Evolutionary conservation across 2,888 invertebrate genomes (phyloP), one percentile per base, ranked within the genome.

Genomic region (Stenchaetothrips biformis): DNA sequence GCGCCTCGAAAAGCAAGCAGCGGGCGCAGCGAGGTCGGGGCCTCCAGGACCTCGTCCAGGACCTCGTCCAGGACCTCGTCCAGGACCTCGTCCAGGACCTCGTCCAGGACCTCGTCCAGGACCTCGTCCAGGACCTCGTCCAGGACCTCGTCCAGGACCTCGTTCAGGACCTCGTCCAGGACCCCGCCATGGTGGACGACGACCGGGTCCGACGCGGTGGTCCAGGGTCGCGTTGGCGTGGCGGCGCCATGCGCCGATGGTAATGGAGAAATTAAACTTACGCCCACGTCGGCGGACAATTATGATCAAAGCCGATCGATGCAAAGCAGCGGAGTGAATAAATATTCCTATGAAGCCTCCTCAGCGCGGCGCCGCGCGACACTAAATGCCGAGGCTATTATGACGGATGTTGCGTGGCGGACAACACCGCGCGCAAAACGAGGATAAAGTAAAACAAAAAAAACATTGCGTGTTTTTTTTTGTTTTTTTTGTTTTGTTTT

Each of bases 261-360:
- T 74, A 74, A 74, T 74, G 67, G 25, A 74, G 67, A 74, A 74
- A 74, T 74, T 74, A 74, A 25, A 74, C 67, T 74, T 74, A 25
- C 67, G 67, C 67, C 67, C 25, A 74, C 67, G 67, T 9, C 25
- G 21, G 21, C 6, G 13, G 6, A 25, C 67, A 21, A 74, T 74
- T 74, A 74, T 74, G n/a, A 21, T 21, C 11, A 13, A 53, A 7
- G 53, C 53, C 67, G 67, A 25, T 74, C 67, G 25, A 74, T 74
- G 67, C 25, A 74, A 74, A 74, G 21, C 25, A 74, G 21, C 25
- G 25, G 67, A 74, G 21, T 9, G 67, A 25, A 74, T 74, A 74
- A 74, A 74, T 74, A 74, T 74, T 74, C 67, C 67, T 7, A 74
- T 74, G 67, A 74, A 53, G 16, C 53, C 53, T 53, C 53, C 53